Conservation (phyloP, 2,888 invertebrate genomes). For the Piscicola geometra region DNA sequence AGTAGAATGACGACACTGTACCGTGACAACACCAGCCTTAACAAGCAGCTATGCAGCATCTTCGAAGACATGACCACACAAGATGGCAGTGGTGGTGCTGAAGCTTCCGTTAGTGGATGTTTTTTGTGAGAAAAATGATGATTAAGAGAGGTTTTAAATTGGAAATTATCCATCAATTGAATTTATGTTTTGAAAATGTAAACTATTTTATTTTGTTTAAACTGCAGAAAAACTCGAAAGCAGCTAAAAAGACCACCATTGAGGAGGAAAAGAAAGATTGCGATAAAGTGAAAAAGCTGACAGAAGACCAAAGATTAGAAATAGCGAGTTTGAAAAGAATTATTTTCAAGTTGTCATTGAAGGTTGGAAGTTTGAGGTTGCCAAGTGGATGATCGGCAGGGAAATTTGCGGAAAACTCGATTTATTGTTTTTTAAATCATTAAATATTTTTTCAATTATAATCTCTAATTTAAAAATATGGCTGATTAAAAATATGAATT, state of each 20-base stretch:
- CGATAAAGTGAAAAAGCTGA: not conserved
- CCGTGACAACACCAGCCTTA: conserved; percentile 51
- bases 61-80: conserved; percentile 44
- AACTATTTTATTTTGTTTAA: not conserved
- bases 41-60: conserved; percentile 52
- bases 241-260: not conserved
- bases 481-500: too few species aligned
- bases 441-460: too few species aligned
- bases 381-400: too few species aligned
- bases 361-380: conserved; percentile 53
- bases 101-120: not conserved
- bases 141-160: too few species aligned
- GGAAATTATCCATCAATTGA: too few species aligned
- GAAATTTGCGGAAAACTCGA: too few species aligned
- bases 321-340: not conserved
- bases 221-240: not conserved
- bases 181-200: too few species aligned
- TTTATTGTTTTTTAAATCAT: too few species aligned
- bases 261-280: not conserved
- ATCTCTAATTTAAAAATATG: too few species aligned
- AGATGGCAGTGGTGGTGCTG: not conserved
- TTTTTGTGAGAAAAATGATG: not conserved
- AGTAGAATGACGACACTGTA: conserved; percentile 49
- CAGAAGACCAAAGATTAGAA: not conserved
- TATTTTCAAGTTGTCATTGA: not conserved